phyloP scores from a whole-genome alignment of 2,888 invertebrate genomes.

The Xanthorhoe spadicearia region DNA sequence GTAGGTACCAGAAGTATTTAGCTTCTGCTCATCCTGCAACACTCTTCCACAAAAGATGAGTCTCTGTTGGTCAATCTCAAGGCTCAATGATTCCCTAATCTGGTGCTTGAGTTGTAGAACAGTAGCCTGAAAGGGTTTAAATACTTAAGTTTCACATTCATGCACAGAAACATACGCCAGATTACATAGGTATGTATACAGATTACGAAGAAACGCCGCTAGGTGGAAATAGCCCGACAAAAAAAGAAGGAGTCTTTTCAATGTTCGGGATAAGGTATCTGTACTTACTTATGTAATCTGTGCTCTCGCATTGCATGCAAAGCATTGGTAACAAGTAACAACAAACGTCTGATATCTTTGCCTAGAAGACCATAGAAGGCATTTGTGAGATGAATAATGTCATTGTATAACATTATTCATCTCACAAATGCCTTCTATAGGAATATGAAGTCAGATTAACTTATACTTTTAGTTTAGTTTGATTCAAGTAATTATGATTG shows the following conservation, averaged over 20 bases:
- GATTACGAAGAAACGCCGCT: too few relatives aligned
- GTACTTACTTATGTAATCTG: too few relatives aligned
- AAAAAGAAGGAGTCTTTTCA: too few relatives aligned
- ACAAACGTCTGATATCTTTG: not conserved
- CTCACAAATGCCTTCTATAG: too few relatives aligned
- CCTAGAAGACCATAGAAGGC: too few relatives aligned
- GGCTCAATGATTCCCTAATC: constrained; percentile 90
- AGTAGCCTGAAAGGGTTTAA: constrained; percentile 86
- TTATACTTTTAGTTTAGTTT: too few relatives aligned
- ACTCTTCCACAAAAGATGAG: constrained; percentile 98
- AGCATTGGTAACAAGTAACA: not conserved
- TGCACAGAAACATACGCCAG: not conserved
- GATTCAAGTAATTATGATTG: not conserved
- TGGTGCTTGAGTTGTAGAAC: constrained; percentile 92
- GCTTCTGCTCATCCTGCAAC: constrained; percentile 93
- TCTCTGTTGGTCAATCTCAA: constrained; percentile 92
- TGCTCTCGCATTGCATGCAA: not conserved
- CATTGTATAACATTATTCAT: not conserved
- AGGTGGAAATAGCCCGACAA: too few relatives aligned
- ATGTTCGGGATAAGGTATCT: too few relatives aligned
- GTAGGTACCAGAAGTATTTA: constrained; percentile 91
- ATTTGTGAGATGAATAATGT: too few relatives aligned
- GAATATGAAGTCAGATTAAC: too few relatives aligned
- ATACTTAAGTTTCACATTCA: not conserved
- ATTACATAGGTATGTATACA: too few relatives aligned